Percentiles rank a stretch among this genome's conserved stretches.
Evolutionary conservation across 2,113 vertebrate species (phyloP).

Genomic region (Perca flavescens): DNA sequence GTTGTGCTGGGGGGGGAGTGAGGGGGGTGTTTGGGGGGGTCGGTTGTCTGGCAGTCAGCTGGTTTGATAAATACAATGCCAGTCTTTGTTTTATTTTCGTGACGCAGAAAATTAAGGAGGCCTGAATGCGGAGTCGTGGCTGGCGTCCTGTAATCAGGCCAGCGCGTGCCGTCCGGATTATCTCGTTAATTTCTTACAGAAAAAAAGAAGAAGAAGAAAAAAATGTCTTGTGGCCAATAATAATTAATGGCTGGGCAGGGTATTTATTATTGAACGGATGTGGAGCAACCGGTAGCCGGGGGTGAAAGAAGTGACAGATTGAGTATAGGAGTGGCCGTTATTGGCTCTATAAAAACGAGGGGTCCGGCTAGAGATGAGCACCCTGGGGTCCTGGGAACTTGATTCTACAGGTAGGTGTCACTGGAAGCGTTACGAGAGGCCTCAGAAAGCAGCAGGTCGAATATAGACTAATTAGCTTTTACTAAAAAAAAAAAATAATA

Average conservation of each 20-base stretch:
- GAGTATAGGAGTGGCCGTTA: conserved; percentile 86
- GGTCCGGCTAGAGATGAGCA: conserved; percentile 21
- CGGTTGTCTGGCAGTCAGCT: conserved; percentile 77
- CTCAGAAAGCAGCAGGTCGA: conserved; percentile 13
- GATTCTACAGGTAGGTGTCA: conserved; percentile 73
- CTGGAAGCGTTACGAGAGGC: conserved; percentile 26
- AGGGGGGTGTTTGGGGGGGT: not conserved
- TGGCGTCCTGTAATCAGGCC: conserved; percentile 95
- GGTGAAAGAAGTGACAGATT: conserved; percentile 89
- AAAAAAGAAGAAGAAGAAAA: conserved; percentile 73
- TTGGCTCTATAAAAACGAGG: conserved; percentile 75
- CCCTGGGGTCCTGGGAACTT: conserved; percentile 39
- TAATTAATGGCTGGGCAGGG: conserved; percentile 92
- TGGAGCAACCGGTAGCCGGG: conserved; percentile 88
- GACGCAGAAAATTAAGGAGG: conserved; percentile 93
- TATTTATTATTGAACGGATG: conserved; percentile 93
- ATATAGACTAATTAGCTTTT: conserved; percentile 26
- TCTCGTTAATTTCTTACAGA: conserved; percentile 94
- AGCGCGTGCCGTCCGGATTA: conserved; percentile 98
- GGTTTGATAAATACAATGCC: conserved; percentile 78
- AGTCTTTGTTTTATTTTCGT: conserved; percentile 87
- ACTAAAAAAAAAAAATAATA: not conserved
- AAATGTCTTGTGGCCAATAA: conserved; percentile 88
- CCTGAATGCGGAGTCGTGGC: conserved; percentile 86
- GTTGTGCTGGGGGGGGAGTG: conserved; percentile 4